Evolutionary conservation across 2,797 vertebrate species (phyloP).

Genomic region (Caiman crocodilus): DNA sequence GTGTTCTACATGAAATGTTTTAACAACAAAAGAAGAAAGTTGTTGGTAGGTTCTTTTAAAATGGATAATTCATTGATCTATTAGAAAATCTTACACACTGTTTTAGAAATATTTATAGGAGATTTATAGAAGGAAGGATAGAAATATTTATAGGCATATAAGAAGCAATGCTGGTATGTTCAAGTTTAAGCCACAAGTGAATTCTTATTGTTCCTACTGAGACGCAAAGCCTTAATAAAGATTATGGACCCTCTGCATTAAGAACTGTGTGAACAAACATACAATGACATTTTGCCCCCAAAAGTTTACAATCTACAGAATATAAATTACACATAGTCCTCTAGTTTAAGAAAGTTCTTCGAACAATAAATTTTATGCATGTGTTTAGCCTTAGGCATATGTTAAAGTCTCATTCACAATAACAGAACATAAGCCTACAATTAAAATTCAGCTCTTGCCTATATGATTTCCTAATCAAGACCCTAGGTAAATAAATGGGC

Average conservation of each 20-base stretch:
- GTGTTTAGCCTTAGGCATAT: neutral
- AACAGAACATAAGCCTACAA: neutral
- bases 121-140: neutral
- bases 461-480: neutral
- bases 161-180: neutral
- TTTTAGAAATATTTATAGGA: neutral
- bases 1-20: neutral
- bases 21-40: neutral
- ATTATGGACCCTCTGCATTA: neutral
- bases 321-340: neutral
- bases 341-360: neutral
- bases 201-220: neutral
- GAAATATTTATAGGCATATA: neutral
- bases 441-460: neutral
- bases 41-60: accelerated
- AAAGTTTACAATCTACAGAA: neutral
- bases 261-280: neutral
- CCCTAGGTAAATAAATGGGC: neutral
- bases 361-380: neutral
- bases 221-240: neutral
- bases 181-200: neutral
- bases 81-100: neutral
- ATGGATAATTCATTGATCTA: neutral
- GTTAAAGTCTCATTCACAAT: neutral
- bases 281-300: neutral